Conservation (phyloP, 2,113 vertebrate species). For the Irena cyanogastra region DNA sequence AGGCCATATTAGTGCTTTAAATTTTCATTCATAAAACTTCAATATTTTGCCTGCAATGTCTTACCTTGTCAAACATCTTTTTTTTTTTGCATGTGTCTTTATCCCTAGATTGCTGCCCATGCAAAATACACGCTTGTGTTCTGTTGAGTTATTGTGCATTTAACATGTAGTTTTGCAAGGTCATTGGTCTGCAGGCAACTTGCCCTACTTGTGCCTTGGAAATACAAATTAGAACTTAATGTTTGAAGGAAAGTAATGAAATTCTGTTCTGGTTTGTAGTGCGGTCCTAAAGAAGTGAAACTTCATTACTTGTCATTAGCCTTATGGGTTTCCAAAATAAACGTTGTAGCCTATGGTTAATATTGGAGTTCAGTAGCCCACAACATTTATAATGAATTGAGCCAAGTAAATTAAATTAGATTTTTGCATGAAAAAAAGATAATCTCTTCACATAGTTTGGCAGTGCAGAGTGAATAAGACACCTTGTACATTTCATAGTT, state of each 20-base stretch:
- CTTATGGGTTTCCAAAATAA: neutral
- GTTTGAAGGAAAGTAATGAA: neutral
- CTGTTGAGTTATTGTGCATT: neutral
- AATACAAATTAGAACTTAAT: neutral
- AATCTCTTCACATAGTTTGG: neutral
- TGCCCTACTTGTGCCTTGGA: neutral
- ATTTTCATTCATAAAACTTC: neutral
- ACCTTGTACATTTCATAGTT: conserved; percentile 34
- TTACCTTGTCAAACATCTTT: neutral
- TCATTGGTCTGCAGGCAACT: neutral
- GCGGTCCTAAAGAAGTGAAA: neutral
- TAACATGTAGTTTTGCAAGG: neutral
- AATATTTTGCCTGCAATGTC: neutral
- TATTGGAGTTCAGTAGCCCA: neutral
- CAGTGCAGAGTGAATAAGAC: neutral
- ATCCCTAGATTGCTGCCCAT: neutral
- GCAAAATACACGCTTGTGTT: neutral
- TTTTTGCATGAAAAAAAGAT: conserved; percentile 55
- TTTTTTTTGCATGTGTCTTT: neutral
- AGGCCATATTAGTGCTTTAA: neutral
- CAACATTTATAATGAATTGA: conserved; percentile 12
- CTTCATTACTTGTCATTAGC: neutral
- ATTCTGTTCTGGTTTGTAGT: neutral
- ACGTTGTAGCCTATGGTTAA: neutral
- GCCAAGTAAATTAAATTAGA: conserved; percentile 47